Conservation (phyloP, 2,888 invertebrate species). For the Pristionchus exspectatus region DNA sequence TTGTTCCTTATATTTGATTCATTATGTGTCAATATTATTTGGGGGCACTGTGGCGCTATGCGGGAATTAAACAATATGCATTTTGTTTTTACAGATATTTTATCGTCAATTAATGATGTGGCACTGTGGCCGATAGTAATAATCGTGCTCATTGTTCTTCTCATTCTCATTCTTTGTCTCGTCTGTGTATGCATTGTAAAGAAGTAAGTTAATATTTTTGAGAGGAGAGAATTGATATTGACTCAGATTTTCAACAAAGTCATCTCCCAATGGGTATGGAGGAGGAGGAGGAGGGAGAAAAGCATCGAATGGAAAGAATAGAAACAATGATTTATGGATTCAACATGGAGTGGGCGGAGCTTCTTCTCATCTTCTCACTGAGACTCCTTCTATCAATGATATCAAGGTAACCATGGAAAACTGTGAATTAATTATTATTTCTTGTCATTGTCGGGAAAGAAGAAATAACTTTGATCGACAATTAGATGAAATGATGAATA, state of each 20-base stretch:
- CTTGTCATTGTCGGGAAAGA: too few species aligned
- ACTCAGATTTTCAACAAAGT: not conserved
- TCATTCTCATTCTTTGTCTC: not conserved
- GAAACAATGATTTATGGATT: conserved; percentile 61
- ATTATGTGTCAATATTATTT: not conserved
- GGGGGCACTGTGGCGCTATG: not conserved
- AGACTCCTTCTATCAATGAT: conserved; percentile 35
- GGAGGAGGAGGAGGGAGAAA: conserved; percentile 17
- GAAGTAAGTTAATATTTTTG: not conserved
- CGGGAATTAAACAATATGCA: not conserved
- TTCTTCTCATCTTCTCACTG: conserved; percentile 28
- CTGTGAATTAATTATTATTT: too few species aligned
- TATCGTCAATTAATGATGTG: not conserved
- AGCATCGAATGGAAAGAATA: conserved; percentile 6
- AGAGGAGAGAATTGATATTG: not conserved
- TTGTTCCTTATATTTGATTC: too few species aligned
- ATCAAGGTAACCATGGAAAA: conserved; percentile 1
- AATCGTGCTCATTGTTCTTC: not conserved
- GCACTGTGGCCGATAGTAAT: not conserved
- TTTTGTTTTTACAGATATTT: not conserved
- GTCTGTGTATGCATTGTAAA: not conserved
- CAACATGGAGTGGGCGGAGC: conserved; percentile 59
- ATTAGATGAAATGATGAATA: too few species aligned
- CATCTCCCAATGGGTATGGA: not conserved
- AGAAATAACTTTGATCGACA: too few species aligned